Evolutionary conservation across 2,797 vertebrate species (phyloP), one percentile per base, ranked within the genome.

Genomic region (Graptemys geographica): DNA sequence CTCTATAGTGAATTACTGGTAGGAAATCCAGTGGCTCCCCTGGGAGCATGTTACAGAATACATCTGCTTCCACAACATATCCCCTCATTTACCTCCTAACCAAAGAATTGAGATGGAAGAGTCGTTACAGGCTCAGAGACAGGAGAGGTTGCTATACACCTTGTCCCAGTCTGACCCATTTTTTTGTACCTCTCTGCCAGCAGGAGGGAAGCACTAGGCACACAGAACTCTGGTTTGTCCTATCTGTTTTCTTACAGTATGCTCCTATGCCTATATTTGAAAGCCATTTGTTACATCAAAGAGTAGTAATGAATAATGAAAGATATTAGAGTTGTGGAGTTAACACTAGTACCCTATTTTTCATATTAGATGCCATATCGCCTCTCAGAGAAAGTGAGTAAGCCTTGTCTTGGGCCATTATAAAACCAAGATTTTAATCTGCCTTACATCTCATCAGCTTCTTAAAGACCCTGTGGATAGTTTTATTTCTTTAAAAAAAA

Each of bases 401-500:
- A 79, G 1, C 59, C 49, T 57, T 80, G 57, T 56, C 90, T 88
- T 57, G 51, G n/a, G 51, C 51, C 44, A 6, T 89, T 89, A 83
- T 92, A 85, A 96, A 88, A 27, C 5, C 44, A 79, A 37, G 87
- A 88, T 21, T 94, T 88, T 94, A 85, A 95, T 81, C 90, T 93
- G 1, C 21, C 62, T 93, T 91, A 52, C 91, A 93, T 91, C 18
- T 93, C 84, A n/a, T 81, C 69, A 69, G 84, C 87, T 47, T 90
- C 80, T 89, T 44, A 87, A 94, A 49, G n/a, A 96, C 33, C 47
- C 33, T 41, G 53, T 90, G 84, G 92, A 91, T 55, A 91, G 81
- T 84, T 95, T 21, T 53, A 89, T 56, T 52, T 49, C 4, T 90
- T 18, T 51, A 85, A 92, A 88, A 41, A 49, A 49, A 88, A 86